phyloP scores from a whole-genome alignment of 2,113 vertebrate genomes.

The Rhagologus leucostigma region DNA sequence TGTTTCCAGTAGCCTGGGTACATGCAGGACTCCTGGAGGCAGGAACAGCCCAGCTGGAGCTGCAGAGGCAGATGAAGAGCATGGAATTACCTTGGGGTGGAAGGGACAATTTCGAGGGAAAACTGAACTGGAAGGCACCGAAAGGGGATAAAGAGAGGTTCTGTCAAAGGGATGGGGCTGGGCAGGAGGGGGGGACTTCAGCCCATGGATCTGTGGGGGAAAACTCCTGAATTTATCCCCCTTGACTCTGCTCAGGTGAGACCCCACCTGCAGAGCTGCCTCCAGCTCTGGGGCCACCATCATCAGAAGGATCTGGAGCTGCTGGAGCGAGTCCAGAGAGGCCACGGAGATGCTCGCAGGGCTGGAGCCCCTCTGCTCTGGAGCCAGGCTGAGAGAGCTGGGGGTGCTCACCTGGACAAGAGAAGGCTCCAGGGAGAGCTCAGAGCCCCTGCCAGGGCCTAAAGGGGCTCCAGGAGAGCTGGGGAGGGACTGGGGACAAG shows the following conservation, averaged over 20 bases:
- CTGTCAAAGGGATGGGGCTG: background rate
- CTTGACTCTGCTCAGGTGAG: background rate
- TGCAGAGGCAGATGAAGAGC: background rate
- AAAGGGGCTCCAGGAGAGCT: background rate
- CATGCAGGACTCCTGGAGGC: accelerated
- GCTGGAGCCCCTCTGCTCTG: background rate
- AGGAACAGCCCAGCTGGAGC: background rate
- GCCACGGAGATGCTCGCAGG: accelerated
- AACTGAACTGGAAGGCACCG: background rate
- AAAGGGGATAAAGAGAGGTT: background rate
- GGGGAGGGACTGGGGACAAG: background rate
- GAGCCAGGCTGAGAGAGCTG: background rate
- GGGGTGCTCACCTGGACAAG: background rate
- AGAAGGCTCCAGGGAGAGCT: background rate
- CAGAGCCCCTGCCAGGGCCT: background rate
- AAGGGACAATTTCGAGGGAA: background rate
- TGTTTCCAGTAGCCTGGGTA: background rate
- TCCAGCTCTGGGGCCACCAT: background rate
- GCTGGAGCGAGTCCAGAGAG: accelerated
- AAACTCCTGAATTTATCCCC: background rate
- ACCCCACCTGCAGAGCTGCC: background rate
- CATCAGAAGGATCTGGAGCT: accelerated
- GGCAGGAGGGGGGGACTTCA: background rate
- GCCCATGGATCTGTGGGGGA: background rate
- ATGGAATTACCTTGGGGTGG: accelerated